Percentiles rank a stretch among this genome's conserved stretches.
These are phyloP conservation scores for Chionodraco myersi DNA, from an alignment of 2,113 vertebrate genomes.

Conservation along the genomic window DNA sequence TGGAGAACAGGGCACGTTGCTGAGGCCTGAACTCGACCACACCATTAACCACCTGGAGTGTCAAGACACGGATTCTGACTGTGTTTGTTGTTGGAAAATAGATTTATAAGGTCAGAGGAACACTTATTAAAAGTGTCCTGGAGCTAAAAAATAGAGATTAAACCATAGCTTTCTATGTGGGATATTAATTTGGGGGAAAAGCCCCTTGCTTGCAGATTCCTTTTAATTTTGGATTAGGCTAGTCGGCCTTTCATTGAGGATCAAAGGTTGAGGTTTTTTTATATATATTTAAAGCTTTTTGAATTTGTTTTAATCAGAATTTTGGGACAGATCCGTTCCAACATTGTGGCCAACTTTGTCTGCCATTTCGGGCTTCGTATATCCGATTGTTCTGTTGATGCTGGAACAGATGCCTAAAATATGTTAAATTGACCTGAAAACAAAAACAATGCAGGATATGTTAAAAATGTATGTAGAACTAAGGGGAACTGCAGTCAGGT, in stretches of 20 bases:
- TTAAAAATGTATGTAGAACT: too few relatives aligned
- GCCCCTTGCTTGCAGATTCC: neutral
- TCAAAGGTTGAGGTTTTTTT: neutral
- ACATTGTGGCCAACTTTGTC: too few relatives aligned
- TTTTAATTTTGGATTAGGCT: conserved; percentile 16
- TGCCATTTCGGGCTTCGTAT: too few relatives aligned
- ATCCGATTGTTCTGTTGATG: too few relatives aligned
- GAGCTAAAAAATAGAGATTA: conserved; percentile 8
- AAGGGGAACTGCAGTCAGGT: too few relatives aligned
- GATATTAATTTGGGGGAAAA: conserved; percentile 24
- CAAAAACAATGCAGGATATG: too few relatives aligned
- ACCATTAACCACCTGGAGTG: conserved; percentile 34
- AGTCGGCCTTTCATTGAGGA: neutral
- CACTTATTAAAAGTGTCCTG: conserved; percentile 25
- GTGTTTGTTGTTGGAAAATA: conserved; percentile 19
- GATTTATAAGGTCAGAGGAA: conserved; percentile 35
- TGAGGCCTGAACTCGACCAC: conserved; percentile 26
- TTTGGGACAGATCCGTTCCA: neutral
- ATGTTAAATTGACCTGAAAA: too few relatives aligned
- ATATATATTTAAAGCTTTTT: neutral
- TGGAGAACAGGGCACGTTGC: neutral
- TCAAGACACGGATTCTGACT: conserved; percentile 12
- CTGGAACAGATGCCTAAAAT: too few relatives aligned
- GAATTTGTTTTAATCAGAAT: neutral
- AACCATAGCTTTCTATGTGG: neutral